Base-by-base conservation (phyloP, 2,113 vertebrate species). In the Phyllopteryx taeniolatus region DNA sequence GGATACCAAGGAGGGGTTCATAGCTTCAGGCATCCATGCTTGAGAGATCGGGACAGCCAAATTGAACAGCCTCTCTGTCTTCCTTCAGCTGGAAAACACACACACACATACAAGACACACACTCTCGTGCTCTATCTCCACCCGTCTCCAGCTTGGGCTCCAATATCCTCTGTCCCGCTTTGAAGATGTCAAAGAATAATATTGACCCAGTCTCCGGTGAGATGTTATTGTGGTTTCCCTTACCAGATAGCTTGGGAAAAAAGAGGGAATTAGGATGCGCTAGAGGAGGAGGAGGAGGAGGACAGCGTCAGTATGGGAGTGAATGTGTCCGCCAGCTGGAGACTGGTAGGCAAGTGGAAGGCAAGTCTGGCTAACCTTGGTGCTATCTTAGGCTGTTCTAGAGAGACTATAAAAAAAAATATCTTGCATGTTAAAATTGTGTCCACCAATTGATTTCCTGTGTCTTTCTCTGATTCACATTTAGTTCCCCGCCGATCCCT, bases 141-240 rank as follows among this genome's bases (percentile, higher is more conserved):
- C 68, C 75, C 75, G n/a, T 71, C 84, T 84, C 73, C 74, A 31
- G 74, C 75, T 80, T 65, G 0, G 79, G 78, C 77, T 87, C 87
- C 78, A 88, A 86, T 88, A 84, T 89, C 88, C 84, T 86, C 75
- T 79, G 70, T 78, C 75, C 54, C 51, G 65, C 87, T 89, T 90
- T 92, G 89, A 91, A 91, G 90, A 91, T 76, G 74, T 74, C 51
- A 27, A 82, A 83, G 71, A 90, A 89, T 88, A 87, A 91, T 89
- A 91, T 89, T 83, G 90, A 90, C 84, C 49, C 78, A 89, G 88
- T 88, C 87, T 85, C 82, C 71, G 74, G 76, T 89, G 80, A 91
- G 85, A 90, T 86, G 85, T 85, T 91, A 86, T 89, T 91, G 87
- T 79, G 87, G 91, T 92, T 87, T 88, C 75, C 70, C 72, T 86